Conservation (phyloP, 2,888 invertebrate genomes). For the Caenorhabditis macrosperma region DNA sequence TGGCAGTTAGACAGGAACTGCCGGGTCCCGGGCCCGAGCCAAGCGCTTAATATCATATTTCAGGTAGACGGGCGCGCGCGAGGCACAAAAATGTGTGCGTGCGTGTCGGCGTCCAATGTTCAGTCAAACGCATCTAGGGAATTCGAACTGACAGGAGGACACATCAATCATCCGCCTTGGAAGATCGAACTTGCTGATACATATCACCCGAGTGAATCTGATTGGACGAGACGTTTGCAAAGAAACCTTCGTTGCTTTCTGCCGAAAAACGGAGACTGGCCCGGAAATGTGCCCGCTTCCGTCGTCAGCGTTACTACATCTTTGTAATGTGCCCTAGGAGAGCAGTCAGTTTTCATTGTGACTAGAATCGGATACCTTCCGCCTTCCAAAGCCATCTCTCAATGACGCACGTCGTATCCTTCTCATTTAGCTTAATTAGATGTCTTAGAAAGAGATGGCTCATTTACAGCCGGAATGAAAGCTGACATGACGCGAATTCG, state of each 20-base stretch:
- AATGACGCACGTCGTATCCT: slow-evolving; percentile 21
- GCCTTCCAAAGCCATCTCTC: not conserved
- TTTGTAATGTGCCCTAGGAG: not conserved
- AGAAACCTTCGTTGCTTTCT: not conserved
- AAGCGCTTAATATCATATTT: slow-evolving; percentile 40
- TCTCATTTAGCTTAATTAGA: slow-evolving; percentile 41
- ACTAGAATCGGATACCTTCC: slow-evolving; percentile 42
- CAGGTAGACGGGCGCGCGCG: slow-evolving; percentile 29
- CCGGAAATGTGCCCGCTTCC: slow-evolving; percentile 53
- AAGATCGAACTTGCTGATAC: slow-evolving; percentile 54
- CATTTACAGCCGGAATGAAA: slow-evolving; percentile 34
- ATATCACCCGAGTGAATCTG: slow-evolving; percentile 41
- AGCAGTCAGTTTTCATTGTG: slow-evolving; percentile 15
- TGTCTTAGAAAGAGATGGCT: slow-evolving; percentile 33
- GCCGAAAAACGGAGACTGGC: slow-evolving; percentile 30
- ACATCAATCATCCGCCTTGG: slow-evolving; percentile 45
- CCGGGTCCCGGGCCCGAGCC: not conserved
- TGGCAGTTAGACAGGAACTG: slow-evolving; percentile 4
- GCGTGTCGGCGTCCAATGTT: slow-evolving; percentile 50
- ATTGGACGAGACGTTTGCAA: slow-evolving; percentile 27
- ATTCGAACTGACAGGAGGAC: slow-evolving; percentile 52
- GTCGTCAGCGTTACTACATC: slow-evolving; percentile 27
- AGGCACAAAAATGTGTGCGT: slow-evolving; percentile 11
- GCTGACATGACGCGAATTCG: slow-evolving; percentile 8
- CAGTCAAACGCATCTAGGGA: slow-evolving; percentile 55